These are phyloP conservation scores for Dryococelus australis DNA, from an alignment of 2,888 invertebrate species.

Conservation along the genomic window DNA sequence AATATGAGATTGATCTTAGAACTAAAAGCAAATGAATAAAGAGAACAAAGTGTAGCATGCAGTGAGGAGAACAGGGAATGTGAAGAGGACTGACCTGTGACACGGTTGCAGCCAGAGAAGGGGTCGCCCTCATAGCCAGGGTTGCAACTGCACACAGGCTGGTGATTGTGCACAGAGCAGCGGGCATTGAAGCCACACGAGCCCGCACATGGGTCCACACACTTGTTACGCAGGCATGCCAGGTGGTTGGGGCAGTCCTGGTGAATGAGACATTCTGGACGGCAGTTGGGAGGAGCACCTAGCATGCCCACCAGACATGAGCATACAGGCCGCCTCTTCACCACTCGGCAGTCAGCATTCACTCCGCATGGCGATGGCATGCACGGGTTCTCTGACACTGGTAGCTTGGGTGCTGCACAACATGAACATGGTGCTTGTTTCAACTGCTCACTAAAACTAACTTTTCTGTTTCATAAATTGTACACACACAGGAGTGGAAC, in stretches of 20 bases:
- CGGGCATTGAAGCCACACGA: slow-evolving; percentile 80
- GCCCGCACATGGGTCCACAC: slow-evolving; percentile 78
- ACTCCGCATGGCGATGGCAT: slow-evolving; percentile 82
- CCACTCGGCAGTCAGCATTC: slow-evolving; percentile 60
- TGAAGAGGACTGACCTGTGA: slow-evolving; percentile 49
- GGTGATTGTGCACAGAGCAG: slow-evolving; percentile 77
- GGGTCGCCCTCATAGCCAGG: slow-evolving; percentile 82
- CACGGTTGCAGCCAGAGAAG: slow-evolving; percentile 73
- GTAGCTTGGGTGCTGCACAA: slow-evolving; percentile 36
- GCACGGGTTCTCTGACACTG: slow-evolving; percentile 62
- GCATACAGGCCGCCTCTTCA: slow-evolving; percentile 73
- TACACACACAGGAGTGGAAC: too few relatives aligned
- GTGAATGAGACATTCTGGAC: slow-evolving; percentile 80
- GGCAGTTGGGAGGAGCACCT: slow-evolving; percentile 80
- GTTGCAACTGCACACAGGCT: slow-evolving; percentile 76
- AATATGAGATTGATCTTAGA: too few relatives aligned
- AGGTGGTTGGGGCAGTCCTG: slow-evolving; percentile 79
- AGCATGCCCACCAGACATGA: slow-evolving; percentile 76
- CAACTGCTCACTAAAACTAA: too few relatives aligned
- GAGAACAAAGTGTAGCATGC: too few relatives aligned
- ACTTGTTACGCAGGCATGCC: slow-evolving; percentile 74
- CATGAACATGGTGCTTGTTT: slow-evolving; percentile 21
- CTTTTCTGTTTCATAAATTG: too few relatives aligned
- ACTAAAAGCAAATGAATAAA: too few relatives aligned
- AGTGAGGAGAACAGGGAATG: too few relatives aligned